phyloP scores from a whole-genome alignment of 1,140 invertebrate species.

The Bombus fervidus region DNA sequence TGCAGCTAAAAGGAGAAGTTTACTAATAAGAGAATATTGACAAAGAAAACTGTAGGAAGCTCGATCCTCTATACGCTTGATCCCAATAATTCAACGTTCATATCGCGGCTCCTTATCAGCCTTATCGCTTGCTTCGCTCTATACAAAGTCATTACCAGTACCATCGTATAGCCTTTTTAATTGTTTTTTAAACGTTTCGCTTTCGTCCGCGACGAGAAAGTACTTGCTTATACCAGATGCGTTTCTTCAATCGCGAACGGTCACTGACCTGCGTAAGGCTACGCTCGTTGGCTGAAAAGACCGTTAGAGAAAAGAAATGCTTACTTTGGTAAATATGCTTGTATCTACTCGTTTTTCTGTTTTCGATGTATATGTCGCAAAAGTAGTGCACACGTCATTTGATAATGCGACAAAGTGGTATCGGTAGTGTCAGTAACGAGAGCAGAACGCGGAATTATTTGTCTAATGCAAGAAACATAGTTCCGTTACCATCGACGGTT shows the following conservation, averaged over 20 bases:
- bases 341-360: background rate
- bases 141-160: too few relatives aligned
- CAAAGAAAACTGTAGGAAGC: background rate
- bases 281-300: background rate
- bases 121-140: background rate
- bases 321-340: background rate
- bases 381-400: background rate
- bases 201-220: background rate
- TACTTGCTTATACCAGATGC: background rate
- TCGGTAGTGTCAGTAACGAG: background rate
- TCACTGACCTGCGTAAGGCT: constrained; percentile 17
- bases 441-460: background rate
- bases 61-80: background rate
- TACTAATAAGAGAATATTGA: too few relatives aligned
- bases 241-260: background rate
- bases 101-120: background rate
- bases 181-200: background rate
- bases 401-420: background rate
- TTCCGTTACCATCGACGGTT: background rate
- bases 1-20: too few relatives aligned
- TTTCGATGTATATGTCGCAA: too few relatives aligned
- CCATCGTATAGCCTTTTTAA: background rate
- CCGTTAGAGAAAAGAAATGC: background rate
- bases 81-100: background rate
- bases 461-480: background rate